Base-by-base conservation (phyloP, 2,888 invertebrate genomes). In the Gasteruption jaculator region DNA sequence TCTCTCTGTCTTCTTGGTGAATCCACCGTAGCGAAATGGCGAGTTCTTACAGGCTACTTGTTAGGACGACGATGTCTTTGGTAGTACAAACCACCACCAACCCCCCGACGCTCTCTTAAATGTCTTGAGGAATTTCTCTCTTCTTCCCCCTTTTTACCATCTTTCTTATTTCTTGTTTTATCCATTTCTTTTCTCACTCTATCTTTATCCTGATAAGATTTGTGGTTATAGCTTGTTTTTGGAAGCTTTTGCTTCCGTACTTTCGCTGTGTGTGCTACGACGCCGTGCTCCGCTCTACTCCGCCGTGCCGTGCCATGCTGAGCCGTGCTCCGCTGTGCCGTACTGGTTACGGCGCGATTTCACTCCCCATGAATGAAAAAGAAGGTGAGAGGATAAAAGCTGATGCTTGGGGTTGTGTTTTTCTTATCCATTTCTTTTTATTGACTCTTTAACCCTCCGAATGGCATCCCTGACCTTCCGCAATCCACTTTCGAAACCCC, bases 1-100 rank as follows among this genome's bases (percentile, higher is more conserved):
- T 25, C 25, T 18, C 19, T 22, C 40, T 26, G 20, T 11, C 11
- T 3, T 5, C 29, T 29, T 26, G 19, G n/a, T n/a, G n/a, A n/a
- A n/a, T n/a, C n/a, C n/a, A n/a, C n/a, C n/a, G n/a, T n/a, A n/a
- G n/a, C 53, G 60, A 63, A 59, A 61, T 63, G 61, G 56, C 57
- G 61, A n/a, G 63, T 68, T 68, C 68, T 67, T 68, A 66, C 62
- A 57, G 60, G 61, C 68, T 64, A 68, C 68, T 68, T 68, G 68
- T 68, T 68, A 68, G 66, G 63, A 63, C 53, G 57, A n/a, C n/a
- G n/a, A n/a, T n/a, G n/a, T n/a, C n/a, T n/a, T n/a, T n/a, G n/a
- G n/a, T n/a, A n/a, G n/a, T n/a, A n/a, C n/a, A n/a, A n/a, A n/a
- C n/a, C n/a, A n/a, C n/a, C n/a, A n/a, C n/a, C n/a, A n/a, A n/a